Conservation (phyloP, 2,888 invertebrate species). For the Phyllotreta cruciferae region DNA sequence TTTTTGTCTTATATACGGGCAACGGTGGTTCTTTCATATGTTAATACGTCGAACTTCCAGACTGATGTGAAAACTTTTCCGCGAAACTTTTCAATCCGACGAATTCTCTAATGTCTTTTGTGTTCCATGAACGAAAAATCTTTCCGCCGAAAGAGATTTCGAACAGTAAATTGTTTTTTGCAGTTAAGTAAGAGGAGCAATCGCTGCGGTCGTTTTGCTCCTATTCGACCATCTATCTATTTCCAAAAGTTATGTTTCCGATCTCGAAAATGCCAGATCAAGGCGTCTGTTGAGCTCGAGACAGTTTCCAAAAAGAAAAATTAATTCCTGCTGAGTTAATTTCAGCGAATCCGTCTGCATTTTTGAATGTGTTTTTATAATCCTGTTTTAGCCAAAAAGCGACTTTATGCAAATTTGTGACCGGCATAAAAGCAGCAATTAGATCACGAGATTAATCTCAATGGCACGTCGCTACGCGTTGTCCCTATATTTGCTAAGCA, state of each 20-base stretch:
- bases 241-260: constrained; percentile 1
- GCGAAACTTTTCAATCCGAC: constrained; percentile 27
- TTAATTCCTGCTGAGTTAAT: no score
- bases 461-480: not conserved
- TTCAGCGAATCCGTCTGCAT: no score
- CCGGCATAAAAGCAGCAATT: not conserved
- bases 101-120: constrained; percentile 33
- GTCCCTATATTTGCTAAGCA: constrained; percentile 22
- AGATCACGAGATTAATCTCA: constrained; percentile 8
- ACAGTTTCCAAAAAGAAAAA: no score
- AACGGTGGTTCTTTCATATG: constrained; percentile 36
- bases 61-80: constrained; percentile 33
- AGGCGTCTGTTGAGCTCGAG: no score
- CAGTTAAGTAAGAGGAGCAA: constrained; percentile 13
- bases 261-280: no score
- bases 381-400: no score
- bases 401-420: no score
- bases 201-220: not conserved
- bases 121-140: constrained; percentile 31
- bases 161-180: constrained; percentile 26
- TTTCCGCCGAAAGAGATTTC: constrained; percentile 20
- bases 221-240: constrained; percentile 5
- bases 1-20: constrained; percentile 32
- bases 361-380: no score
- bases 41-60: constrained; percentile 37